Evolutionary conservation across 2,888 invertebrate species (phyloP).

Genomic region (Eupithecia abbreviata): DNA sequence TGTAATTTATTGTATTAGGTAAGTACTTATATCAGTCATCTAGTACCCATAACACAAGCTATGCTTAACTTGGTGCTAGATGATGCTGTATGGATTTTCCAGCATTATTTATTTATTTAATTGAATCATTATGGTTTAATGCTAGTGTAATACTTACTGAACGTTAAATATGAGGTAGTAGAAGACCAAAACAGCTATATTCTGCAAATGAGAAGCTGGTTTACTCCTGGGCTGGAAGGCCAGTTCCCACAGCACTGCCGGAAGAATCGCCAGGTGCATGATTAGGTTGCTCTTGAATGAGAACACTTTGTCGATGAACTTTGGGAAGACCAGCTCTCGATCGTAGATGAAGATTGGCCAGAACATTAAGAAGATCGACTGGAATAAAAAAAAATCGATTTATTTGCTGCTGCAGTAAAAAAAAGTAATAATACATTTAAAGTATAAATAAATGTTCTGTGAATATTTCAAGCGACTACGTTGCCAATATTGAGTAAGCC

Average conservation of each 20-base stretch:
- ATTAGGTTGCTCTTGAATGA: slow-evolving; percentile 54
- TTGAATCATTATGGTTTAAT: too few relatives aligned
- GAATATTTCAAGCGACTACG: too few relatives aligned
- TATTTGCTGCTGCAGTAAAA: too few relatives aligned
- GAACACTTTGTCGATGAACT: slow-evolving; percentile 60
- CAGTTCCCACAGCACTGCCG: slow-evolving; percentile 58
- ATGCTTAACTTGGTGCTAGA: too few relatives aligned
- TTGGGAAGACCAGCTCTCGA: slow-evolving; percentile 56
- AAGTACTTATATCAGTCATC: too few relatives aligned
- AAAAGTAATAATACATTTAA: too few relatives aligned
- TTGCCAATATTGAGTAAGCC: too few relatives aligned
- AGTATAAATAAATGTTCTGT: too few relatives aligned
- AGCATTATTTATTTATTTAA: too few relatives aligned
- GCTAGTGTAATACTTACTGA: slow-evolving; percentile 53
- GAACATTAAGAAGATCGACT: slow-evolving; percentile 59
- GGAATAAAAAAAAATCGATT: slow-evolving; percentile 43
- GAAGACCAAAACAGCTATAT: slow-evolving; percentile 36
- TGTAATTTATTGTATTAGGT: too few relatives aligned
- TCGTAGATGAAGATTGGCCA: slow-evolving; percentile 63
- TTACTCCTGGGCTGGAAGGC: slow-evolving; percentile 47
- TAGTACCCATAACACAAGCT: too few relatives aligned
- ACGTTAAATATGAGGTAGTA: slow-evolving; percentile 44
- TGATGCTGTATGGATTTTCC: too few relatives aligned
- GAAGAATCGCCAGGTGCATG: slow-evolving; percentile 55
- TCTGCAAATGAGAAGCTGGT: slow-evolving; percentile 48